Conservation (phyloP, 2,113 vertebrate species). For the Macrotis lagotis region DNA sequence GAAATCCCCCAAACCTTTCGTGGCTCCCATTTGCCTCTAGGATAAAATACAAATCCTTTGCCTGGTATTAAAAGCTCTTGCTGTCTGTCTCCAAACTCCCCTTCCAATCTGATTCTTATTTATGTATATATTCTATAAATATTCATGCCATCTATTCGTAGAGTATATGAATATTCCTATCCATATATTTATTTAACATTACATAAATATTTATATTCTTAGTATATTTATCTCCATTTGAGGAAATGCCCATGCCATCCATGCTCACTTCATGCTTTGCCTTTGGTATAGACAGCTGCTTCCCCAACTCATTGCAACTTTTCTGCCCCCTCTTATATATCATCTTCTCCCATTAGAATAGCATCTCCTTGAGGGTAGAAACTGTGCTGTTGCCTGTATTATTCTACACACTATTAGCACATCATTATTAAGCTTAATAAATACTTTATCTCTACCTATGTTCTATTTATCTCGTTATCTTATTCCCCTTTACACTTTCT, state of each 20-base stretch:
- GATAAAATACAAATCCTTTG: neutral
- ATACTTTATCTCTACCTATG: too few relatives aligned
- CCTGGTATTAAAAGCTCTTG: neutral
- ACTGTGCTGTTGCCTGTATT: neutral
- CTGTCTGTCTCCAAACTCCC: neutral
- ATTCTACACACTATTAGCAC: too few relatives aligned
- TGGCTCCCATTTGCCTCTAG: neutral
- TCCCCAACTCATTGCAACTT: neutral
- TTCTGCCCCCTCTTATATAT: neutral
- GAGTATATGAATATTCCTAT: neutral
- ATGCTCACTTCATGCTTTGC: neutral
- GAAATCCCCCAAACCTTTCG: neutral
- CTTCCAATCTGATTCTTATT: neutral
- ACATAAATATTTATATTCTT: neutral
- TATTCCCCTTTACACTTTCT: too few relatives aligned
- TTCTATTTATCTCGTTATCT: too few relatives aligned
- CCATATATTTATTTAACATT: neutral
- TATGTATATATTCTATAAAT: neutral
- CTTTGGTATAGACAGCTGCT: neutral
- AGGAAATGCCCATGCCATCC: neutral
- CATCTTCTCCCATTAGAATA: neutral
- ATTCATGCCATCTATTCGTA: neutral
- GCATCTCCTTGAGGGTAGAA: neutral
- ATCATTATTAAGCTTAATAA: too few relatives aligned
- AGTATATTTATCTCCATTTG: neutral